A percentile compares a stretch with the other conserved stretches of the same genome.
phyloP scores from a whole-genome alignment of 1,140 invertebrate species.

The Papilio aristodemus region DNA sequence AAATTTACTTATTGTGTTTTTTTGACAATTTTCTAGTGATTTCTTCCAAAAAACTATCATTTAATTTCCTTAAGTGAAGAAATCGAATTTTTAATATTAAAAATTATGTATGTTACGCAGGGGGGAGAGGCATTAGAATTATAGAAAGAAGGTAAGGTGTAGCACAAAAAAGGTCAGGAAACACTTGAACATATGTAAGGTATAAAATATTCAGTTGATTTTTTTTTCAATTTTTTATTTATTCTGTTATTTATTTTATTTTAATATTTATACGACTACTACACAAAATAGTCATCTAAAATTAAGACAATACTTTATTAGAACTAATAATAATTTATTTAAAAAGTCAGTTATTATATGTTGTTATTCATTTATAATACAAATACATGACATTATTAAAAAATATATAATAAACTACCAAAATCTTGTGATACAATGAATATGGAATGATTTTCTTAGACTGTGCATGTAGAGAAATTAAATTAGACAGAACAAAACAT shows the following conservation, averaged over 20 bases:
- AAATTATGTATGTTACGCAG: too few species aligned
- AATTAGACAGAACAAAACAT: neutral
- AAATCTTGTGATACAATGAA: neutral
- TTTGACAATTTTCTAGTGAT: too few species aligned
- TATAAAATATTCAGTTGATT: neutral
- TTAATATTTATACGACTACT: neutral
- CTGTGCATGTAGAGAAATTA: neutral
- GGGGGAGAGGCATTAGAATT: too few species aligned
- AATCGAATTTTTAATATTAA: too few species aligned
- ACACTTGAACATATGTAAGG: too few species aligned
- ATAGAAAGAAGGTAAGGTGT: too few species aligned
- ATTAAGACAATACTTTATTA: neutral
- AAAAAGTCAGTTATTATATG: neutral
- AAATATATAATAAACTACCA: neutral
- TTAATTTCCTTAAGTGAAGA: too few species aligned
- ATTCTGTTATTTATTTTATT: neutral
- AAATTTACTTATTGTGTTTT: too few species aligned
- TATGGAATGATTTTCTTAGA: neutral
- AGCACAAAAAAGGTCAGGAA: too few species aligned
- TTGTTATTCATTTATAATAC: neutral
- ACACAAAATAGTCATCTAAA: constrained; percentile 15
- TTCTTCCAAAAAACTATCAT: too few species aligned
- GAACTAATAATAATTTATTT: constrained; percentile 2
- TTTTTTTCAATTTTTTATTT: neutral
- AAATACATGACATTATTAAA: neutral